Percentiles rank a stretch among this genome's conserved stretches.
These are phyloP conservation scores for Pampus argenteus DNA, from an alignment of 2,797 vertebrate genomes.

Conservation along the genomic window DNA sequence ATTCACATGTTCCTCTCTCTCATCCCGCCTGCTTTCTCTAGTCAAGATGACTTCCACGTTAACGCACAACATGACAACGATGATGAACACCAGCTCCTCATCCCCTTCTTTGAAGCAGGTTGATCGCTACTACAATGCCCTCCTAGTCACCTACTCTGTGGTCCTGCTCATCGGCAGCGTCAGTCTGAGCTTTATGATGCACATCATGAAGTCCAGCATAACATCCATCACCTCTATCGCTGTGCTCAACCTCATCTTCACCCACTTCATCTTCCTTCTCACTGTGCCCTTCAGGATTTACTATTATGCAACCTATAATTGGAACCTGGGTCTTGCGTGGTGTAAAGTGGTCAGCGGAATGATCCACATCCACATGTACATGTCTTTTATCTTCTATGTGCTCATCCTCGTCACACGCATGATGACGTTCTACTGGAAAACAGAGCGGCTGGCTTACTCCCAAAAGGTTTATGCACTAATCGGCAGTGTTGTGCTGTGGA, in stretches of 20 bases:
- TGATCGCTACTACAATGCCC: conserved; percentile 20
- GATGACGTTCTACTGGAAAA: conserved; percentile 85
- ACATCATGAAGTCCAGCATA: conserved; percentile 86
- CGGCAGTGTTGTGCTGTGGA: conserved; percentile 84
- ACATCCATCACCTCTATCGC: conserved; percentile 88
- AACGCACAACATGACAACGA: no score
- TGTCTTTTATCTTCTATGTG: conserved; percentile 91
- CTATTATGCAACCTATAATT: conserved; percentile 79
- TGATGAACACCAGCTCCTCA: no score
- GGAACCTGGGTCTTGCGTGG: conserved; percentile 70
- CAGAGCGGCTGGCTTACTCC: conserved; percentile 82
- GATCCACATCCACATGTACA: conserved; percentile 94
- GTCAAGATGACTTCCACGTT: conserved; percentile 12
- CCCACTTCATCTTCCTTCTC: conserved; percentile 90
- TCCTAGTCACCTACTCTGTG: conserved; percentile 80
- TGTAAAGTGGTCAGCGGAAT: conserved; percentile 90
- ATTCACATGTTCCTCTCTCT: background rate
- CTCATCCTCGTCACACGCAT: conserved; percentile 87
- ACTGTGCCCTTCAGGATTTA: conserved; percentile 92
- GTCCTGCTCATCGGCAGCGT: conserved; percentile 84
- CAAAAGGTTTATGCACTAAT: conserved; percentile 83
- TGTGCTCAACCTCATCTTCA: conserved; percentile 89
- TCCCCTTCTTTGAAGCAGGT: no score
- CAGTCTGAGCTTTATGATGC: conserved; percentile 83
- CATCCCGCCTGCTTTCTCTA: background rate